These are phyloP conservation scores for Reticulitermes lucifugus DNA, from an alignment of 2,888 invertebrate species.

Conservation along the genomic window DNA sequence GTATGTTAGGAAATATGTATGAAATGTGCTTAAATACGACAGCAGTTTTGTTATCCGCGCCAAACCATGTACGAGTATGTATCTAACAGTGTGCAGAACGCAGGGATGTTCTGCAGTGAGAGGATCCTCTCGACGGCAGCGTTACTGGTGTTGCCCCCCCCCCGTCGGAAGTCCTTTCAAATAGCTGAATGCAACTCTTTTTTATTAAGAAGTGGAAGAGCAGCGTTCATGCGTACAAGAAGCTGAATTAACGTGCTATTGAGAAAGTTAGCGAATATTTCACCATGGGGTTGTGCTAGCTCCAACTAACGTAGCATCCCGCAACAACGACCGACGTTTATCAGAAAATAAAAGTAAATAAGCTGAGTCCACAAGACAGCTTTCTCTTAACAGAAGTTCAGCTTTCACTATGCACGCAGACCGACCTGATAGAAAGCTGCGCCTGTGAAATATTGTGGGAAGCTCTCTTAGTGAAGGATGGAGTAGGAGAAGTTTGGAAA, in stretches of 20 bases:
- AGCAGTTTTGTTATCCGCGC: too few species aligned
- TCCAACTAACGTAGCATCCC: not conserved
- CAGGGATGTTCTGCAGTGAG: not conserved
- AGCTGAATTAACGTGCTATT: not conserved
- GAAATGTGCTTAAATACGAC: too few species aligned
- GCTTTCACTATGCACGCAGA: too few species aligned
- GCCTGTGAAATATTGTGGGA: too few species aligned
- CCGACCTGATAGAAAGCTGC: too few species aligned
- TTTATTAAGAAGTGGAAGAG: slow-evolving; percentile 18
- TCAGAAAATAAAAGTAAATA: not conserved
- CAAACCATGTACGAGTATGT: too few species aligned
- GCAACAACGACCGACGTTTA: too few species aligned
- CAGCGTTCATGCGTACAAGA: not conserved
- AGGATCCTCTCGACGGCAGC: not conserved
- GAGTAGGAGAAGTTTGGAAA: too few species aligned
- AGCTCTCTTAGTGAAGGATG: too few species aligned
- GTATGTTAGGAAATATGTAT: too few species aligned
- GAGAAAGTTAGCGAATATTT: slow-evolving; percentile 20
- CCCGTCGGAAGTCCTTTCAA: slow-evolving; percentile 8
- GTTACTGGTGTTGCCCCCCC: not conserved
- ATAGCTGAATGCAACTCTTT: slow-evolving; percentile 7
- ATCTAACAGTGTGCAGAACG: too few species aligned
- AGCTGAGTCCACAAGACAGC: not conserved
- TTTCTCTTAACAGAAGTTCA: too few species aligned
- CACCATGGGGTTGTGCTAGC: not conserved